Evolutionary conservation across 2,888 invertebrate species (phyloP), one percentile per base, ranked within the genome.

Genomic region (Luffia ferchaultella): DNA sequence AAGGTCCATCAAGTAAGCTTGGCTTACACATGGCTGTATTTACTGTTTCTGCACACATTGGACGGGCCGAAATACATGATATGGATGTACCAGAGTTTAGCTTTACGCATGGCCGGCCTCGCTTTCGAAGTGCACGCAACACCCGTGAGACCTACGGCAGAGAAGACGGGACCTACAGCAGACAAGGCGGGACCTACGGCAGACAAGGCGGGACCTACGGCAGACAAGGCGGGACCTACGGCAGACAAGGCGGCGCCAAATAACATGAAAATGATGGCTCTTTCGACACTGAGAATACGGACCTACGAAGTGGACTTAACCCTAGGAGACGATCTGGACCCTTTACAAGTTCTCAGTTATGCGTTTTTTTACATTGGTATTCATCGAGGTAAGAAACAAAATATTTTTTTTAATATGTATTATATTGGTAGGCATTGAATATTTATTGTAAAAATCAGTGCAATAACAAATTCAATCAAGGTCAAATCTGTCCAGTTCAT

Each of bases 361-460:
- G 80, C 89, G 1, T 93, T 91, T 68, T 93, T 90, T 67, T 95
- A 93, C 67, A 88, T 93, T 63, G 96, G 96, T 52, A 85, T 96
- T 45, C 86, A 96, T 59, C 95, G 93, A 77, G 96, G 95, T 93
- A 75, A 60, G 46, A 55, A 42, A 42, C 3, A 20, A 17, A n/a
- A n/a, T n/a, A n/a, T n/a, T n/a, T n/a, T n/a, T n/a, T n/a, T n/a
- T n/a, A n/a, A n/a, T n/a, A n/a, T n/a, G n/a, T n/a, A n/a, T n/a
- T n/a, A n/a, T n/a, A n/a, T n/a, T n/a, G n/a, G n/a, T n/a, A n/a
- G n/a, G n/a, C n/a, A n/a, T n/a, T n/a, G n/a, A n/a, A n/a, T n/a
- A n/a, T n/a, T n/a, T n/a, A n/a, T n/a, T n/a, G n/a, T n/a, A n/a
- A n/a, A n/a, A n/a, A n/a, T n/a, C n/a, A n/a, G n/a, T n/a, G n/a